Base-by-base conservation (phyloP, 2,113 vertebrate genomes). In the Heterotis niloticus region DNA sequence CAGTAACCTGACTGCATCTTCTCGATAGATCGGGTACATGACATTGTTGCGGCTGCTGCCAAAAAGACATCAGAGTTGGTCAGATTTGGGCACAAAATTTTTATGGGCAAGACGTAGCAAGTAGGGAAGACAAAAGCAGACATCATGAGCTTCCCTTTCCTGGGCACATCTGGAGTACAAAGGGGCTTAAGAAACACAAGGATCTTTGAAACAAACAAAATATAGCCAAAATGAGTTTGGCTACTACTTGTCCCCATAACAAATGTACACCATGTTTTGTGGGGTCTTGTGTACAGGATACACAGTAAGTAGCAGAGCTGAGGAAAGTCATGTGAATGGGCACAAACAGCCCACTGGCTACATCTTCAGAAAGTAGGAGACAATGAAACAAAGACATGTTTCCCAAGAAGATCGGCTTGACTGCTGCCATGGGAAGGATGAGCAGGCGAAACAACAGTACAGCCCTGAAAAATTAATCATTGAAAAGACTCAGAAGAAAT, bases 1-100 rank as follows among this genome's bases (percentile, higher is more conserved):
- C 75, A 97, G 92, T 28, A 96, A 89, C 85, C 92, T 91, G 86
- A 97, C 90, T 18, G 94, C 96, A 14, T 96, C 95, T 86, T 96
- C 94, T 23, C 93, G 93, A 89, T 92, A 94, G 1, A 96, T 85
- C 52, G 95, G 94, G 85, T 93, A 92, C 86, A 93, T 86, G 85
- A 90, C 81, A 82, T 90, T 90, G 85, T 89, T 86, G 79, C 7
- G 7, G 34, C 92, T 89, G 86, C 87, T 91, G 90, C 85, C 88
- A 88, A 90, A 62, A 90, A 91, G 84, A 80, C 52, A 54, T 70
- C 82, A 90, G 77, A 79, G 84, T 51, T 69, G 23, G 44, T 71
- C 79, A 87, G 75, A 54, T 66, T 84, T 76, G 88, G 79, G 83
- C 56, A 79, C 82, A 85, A 80, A 83, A 83, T 82, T 26, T 29